Conservation (phyloP, 2,113 vertebrate species). For the Paramisgurnus dabryanus region DNA sequence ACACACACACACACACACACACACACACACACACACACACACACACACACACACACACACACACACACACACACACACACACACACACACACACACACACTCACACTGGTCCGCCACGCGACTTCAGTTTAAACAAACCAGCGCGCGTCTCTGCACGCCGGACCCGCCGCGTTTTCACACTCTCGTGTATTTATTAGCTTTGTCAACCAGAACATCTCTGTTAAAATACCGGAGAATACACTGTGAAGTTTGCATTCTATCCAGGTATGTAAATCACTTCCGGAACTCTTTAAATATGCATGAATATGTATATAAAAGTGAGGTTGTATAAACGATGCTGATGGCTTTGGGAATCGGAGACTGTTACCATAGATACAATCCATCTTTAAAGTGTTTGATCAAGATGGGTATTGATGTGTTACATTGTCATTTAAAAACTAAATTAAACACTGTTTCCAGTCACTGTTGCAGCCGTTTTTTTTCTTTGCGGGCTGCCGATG, state of each 20-base stretch:
- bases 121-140: slow-evolving; percentile 68
- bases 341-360: slow-evolving; percentile 2
- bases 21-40: not conserved
- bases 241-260: not conserved
- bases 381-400: not conserved
- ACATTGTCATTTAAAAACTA: not conserved
- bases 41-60: not conserved
- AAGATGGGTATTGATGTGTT: not conserved
- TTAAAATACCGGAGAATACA: not conserved
- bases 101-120: slow-evolving; percentile 60
- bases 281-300: slow-evolving; percentile 10
- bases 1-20: too few relatives aligned
- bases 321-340: slow-evolving; percentile 3
- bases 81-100: not conserved
- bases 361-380: slow-evolving; percentile 34
- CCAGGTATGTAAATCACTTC: slow-evolving; percentile 18
- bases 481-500: not conserved
- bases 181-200: not conserved
- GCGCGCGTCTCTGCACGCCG: slow-evolving; percentile 55
- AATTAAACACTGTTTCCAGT: not conserved
- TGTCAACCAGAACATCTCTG: not conserved
- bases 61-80: too few relatives aligned
- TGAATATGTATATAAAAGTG: slow-evolving; percentile 5
- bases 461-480: slow-evolving; percentile 6
- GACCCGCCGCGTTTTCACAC: not conserved